Evolutionary conservation across 2,888 invertebrate genomes (phyloP).

Genomic region (Plebejus melissa): DNA sequence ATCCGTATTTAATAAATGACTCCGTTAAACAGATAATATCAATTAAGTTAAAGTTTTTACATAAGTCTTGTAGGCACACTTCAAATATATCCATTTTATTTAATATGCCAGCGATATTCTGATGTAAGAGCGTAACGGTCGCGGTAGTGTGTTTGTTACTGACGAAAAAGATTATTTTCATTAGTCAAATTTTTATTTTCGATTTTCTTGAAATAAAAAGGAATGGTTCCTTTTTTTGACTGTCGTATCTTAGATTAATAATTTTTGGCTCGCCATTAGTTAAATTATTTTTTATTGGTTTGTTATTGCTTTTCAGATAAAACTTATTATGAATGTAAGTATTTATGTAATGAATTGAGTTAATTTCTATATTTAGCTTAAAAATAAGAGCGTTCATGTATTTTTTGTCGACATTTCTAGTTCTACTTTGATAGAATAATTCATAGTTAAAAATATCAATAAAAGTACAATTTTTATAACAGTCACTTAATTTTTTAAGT

Average conservation of each 20-base stretch:
- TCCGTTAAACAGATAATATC: conserved; percentile 16
- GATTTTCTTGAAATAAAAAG: conserved; percentile 19
- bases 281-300: neutral
- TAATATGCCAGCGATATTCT: conserved; percentile 25
- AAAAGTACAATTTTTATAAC: neutral
- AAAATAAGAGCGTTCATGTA: neutral
- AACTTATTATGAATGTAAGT: neutral
- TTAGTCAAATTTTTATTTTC: neutral
- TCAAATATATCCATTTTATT: conserved; percentile 18
- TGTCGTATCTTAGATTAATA: neutral
- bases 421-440: neutral
- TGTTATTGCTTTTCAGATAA: neutral
- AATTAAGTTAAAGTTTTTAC: neutral
- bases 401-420: neutral
- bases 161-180: conserved; percentile 6
- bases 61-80: neutral
- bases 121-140: conserved; percentile 22
- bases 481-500: neutral
- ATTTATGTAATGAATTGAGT: neutral
- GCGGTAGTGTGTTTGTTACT: neutral
- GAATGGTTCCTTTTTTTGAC: conserved; percentile 21
- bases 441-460: neutral
- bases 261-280: neutral
- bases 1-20: too few species aligned
- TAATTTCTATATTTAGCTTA: conserved; percentile 24